These are phyloP conservation scores for Euglossa dilemma DNA, from an alignment of 1,140 invertebrate species.

Conservation along the genomic window DNA sequence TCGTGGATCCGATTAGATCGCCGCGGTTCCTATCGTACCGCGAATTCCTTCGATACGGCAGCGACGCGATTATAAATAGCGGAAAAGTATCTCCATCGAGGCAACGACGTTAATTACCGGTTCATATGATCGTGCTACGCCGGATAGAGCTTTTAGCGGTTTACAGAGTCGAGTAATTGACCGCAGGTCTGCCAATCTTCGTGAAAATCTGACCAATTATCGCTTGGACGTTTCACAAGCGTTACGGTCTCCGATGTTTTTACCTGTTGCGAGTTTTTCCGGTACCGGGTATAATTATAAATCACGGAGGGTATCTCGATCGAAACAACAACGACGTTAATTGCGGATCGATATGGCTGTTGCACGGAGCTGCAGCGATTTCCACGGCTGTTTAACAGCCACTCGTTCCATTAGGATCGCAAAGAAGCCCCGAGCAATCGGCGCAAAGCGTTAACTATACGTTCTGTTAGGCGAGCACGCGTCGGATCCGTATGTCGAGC, in stretches of 20 bases:
- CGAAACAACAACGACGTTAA: background rate
- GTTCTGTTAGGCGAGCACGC: background rate
- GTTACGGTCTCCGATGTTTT: no score
- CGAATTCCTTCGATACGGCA: background rate
- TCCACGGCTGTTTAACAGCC: no score
- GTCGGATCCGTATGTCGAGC: background rate
- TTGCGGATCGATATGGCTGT: conserved; percentile 24
- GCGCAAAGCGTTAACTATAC: background rate
- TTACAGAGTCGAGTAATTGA: no score
- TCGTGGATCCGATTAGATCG: background rate
- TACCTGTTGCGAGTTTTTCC: no score
- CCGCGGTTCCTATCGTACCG: background rate
- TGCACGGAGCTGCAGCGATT: background rate
- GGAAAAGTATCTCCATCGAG: background rate
- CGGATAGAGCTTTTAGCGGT: no score
- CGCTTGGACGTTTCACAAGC: no score
- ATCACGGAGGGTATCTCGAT: no score
- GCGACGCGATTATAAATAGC: background rate
- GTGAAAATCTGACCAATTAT: no score
- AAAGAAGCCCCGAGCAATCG: background rate
- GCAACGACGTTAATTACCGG: no score
- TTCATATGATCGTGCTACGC: no score
- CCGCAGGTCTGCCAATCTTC: no score
- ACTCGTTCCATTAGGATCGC: background rate
- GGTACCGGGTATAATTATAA: no score